Evolutionary conservation across 2,888 invertebrate genomes (phyloP).

Genomic region (Drosophila macrothrix): DNA sequence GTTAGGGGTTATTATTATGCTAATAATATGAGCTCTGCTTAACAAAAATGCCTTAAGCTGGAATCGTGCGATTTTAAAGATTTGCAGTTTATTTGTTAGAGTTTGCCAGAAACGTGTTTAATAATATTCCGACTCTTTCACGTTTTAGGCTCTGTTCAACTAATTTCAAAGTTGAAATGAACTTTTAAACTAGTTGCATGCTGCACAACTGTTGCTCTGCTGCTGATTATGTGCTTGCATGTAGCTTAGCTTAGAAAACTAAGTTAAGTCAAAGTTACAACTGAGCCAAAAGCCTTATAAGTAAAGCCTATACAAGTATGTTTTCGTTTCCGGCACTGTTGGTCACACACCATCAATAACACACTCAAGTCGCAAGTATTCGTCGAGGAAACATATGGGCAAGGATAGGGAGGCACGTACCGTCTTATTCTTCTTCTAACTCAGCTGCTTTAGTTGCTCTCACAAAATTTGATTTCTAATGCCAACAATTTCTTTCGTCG

Average conservation of each 20-base stretch:
- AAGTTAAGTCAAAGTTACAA: conserved; percentile 6
- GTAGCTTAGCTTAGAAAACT: conserved; percentile 10
- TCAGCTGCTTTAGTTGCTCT: conserved; percentile 13
- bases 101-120: background rate
- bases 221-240: conserved; percentile 21
- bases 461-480: conserved; percentile 51
- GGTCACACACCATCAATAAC: conserved; percentile 48
- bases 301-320: conserved; percentile 22
- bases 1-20: background rate
- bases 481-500: conserved; percentile 27
- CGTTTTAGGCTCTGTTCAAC: conserved; percentile 6
- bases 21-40: conserved; percentile 14
- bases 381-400: conserved; percentile 20
- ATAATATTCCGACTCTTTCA: background rate
- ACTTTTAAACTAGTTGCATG: conserved; percentile 35
- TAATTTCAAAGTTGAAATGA: conserved; percentile 54
- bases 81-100: background rate
- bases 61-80: conserved; percentile 12
- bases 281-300: background rate
- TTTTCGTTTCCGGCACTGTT: conserved; percentile 10
- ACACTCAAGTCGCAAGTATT: conserved; percentile 31
- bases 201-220: conserved; percentile 48
- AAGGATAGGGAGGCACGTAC: conserved; percentile 24
- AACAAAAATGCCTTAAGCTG: conserved; percentile 18
- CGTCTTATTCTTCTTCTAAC: conserved; percentile 7